Evolutionary conservation across 2,113 vertebrate genomes (phyloP), one percentile per base, ranked within the genome.

Genomic region (Arvicanthis niloticus): DNA sequence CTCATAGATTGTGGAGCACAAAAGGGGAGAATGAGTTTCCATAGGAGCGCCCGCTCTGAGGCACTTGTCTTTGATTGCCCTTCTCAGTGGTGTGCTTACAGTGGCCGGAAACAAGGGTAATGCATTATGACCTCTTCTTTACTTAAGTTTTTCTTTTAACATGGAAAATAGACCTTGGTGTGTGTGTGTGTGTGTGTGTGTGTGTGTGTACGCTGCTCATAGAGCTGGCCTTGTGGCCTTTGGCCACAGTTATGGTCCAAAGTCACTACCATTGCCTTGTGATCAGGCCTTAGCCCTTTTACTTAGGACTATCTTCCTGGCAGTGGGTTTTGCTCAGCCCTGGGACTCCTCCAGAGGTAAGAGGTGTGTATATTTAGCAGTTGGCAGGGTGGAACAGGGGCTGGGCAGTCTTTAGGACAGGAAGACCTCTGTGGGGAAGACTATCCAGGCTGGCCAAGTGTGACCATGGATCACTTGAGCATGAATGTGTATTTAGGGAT

Each of bases 251-350:
- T n/a, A 13, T 51, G 65, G 4, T 24, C 7, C 9, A 0, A 56
- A 62, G 45, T 21, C 19, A 5, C 34, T 0, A 0, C 34, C 1
- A 0, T 6, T 12, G 2, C 37, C 48, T 12, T 56, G 72, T 48
- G 73, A 29, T 40, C n/a, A 60, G 68, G 7, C 65, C n/a, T 26
- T 3, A 15, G 40, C 1, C 56, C 91, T 15, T 0, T 48, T 45
- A 60, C 29, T 58, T 6, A 45, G 65, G 31, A 60, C n/a, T 1
- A 0, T 42, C 72, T 19, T 65, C 7, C 37, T 0, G n/a, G 70
- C 48, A 21, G 0, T 10, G 5, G 11, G 51, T 22, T 80, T 78
- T 29, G 0, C 37, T 88, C 26, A 3, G n/a, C 62, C 45, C 67
- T 10, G 3, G 0, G 3, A 13, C 65, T 60, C 62, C 40, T 37